Evolutionary conservation across 37 sponge, comb jelly and placozoan genomes (phyloP), one percentile per base, ranked within the genome.

Genomic region (Cliona cf. orientalis): DNA sequence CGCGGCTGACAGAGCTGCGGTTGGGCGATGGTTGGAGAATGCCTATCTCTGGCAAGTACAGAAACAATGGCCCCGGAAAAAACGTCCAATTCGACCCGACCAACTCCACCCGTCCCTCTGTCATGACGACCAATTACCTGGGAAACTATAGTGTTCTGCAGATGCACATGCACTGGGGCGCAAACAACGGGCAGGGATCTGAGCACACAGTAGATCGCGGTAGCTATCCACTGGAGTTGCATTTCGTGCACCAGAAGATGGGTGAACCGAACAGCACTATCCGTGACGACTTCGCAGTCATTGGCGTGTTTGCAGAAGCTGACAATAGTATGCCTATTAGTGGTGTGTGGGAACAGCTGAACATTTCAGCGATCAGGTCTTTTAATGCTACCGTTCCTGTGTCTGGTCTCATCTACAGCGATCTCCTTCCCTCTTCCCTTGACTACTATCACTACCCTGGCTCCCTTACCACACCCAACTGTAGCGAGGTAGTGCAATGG

Each of bases 161-260:
- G 67, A 79, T 86, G 33, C 87, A 86, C 44, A n/a, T 86, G 25
- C 87, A 86, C 74, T 86, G 87, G 87, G 88, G 88, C 17, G 1
- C 26, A 42, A 22, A 46, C 6, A 32, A 55, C 29, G 14, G 21
- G 0, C 63, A 69, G 19, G 88, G 88, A 28, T 75, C 88, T 6
- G 88, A 81, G 53, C 81, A 87, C 46, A 39, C 14, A 1, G 38
- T 87, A 0, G 60, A 80, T 40, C 45, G 71, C 5, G n/a, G 2
- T 3, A 40, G 42, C 17, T 71, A 38, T 43, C 66, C 23, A 19
- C 67, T 44, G 2, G 87, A 86, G 45, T 25, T 79, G 1, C 87
- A 86, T 67, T 79, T 86, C 58, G 87, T 86, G 32, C 37, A 44
- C 39, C 36, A 11, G 32, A 71, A 72, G 42, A 7, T 17, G 5